Evolutionary conservation across 2,797 vertebrate genomes (phyloP).

Genomic region (Eulemur coronatus): DNA sequence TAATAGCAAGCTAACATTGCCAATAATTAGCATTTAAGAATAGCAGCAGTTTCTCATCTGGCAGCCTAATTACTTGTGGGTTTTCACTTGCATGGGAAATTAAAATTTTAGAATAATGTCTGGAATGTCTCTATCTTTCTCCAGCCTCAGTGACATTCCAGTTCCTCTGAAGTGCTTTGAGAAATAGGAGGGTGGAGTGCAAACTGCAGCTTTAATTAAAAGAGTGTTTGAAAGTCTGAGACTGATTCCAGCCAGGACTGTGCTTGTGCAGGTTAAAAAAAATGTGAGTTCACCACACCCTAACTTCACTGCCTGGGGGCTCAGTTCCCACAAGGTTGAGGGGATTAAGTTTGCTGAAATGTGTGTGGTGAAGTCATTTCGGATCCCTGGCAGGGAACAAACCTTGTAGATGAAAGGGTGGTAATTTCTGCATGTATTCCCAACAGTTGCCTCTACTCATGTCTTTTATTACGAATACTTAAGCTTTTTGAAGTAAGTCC

Average conservation of each 20-base stretch:
- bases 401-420: not conserved
- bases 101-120: slow-evolving; percentile 23
- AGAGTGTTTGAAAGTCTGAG: slow-evolving; percentile 35
- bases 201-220: slow-evolving; percentile 38
- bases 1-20: not conserved
- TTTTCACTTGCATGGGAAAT: slow-evolving; percentile 42
- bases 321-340: slow-evolving; percentile 14
- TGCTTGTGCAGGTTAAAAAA: slow-evolving; percentile 18
- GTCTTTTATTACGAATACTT: slow-evolving; percentile 56
- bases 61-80: not conserved
- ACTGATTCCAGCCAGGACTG: slow-evolving; percentile 8
- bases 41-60: not conserved
- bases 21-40: not conserved
- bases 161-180: not conserved
- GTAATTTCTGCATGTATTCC: not conserved
- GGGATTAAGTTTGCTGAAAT: not conserved
- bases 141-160: not conserved
- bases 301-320: slow-evolving; percentile 30
- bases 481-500: slow-evolving; percentile 53
- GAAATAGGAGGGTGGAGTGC: slow-evolving; percentile 13
- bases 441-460: slow-evolving; percentile 15
- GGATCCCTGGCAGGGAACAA: slow-evolving; percentile 29
- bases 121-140: not conserved
- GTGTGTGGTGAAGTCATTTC: not conserved
- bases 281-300: slow-evolving; percentile 43